phyloP scores from a whole-genome alignment of 2,113 vertebrate species.

The Zootoca vivipara region DNA sequence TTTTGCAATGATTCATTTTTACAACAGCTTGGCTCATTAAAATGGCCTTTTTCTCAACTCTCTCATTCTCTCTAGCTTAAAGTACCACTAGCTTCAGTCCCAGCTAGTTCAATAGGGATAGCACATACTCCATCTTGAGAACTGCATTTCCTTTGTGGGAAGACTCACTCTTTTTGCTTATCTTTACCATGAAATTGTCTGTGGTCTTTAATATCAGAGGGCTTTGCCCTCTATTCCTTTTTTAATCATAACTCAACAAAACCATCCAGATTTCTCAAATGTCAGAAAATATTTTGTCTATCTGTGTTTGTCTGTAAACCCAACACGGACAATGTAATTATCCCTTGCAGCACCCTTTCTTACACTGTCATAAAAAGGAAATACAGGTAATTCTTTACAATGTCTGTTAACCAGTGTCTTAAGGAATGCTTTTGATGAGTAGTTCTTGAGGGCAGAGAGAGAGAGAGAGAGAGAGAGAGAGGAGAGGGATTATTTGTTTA shows the following conservation, averaged over 20 bases:
- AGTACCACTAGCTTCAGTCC: neutral
- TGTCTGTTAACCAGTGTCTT: neutral
- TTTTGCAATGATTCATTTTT: neutral
- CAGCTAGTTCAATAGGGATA: neutral
- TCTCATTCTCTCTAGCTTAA: neutral
- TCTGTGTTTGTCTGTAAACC: slow-evolving; percentile 39
- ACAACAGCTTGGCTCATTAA: neutral
- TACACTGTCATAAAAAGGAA: neutral
- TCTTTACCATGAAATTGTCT: neutral
- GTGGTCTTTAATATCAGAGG: slow-evolving; percentile 4
- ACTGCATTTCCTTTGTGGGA: accelerated
- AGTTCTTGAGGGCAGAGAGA: accelerated
- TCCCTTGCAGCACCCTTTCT: slow-evolving; percentile 35
- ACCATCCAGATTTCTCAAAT: slow-evolving; percentile 37
- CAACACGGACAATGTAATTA: slow-evolving; percentile 48
- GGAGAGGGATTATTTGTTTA: neutral
- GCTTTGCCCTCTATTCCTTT: slow-evolving; percentile 54
- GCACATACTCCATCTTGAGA: neutral
- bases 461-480: too few species aligned
- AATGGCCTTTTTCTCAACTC: neutral
- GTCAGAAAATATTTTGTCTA: slow-evolving; percentile 39
- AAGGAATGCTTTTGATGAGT: neutral
- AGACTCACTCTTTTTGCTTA: neutral
- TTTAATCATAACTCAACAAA: slow-evolving; percentile 53
- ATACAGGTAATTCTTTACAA: neutral